Percentiles rank a stretch among this genome's conserved stretches.
phyloP scores from a whole-genome alignment of 2,888 invertebrate genomes.

The Polydrusus tereticollis region DNA sequence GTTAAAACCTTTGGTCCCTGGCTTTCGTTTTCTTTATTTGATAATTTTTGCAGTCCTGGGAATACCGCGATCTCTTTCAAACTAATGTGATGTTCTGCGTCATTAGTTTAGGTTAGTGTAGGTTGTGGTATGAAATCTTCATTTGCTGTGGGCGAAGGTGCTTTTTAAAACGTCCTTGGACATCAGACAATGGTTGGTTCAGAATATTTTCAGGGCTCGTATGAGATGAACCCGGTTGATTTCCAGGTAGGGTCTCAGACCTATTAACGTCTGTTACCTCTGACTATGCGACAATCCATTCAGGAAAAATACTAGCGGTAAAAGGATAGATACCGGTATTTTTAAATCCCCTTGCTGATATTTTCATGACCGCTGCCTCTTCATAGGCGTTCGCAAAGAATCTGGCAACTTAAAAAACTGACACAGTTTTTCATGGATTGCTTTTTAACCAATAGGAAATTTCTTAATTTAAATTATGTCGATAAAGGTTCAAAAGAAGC shows the following conservation, averaged over 20 bases:
- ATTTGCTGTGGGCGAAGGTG: background rate
- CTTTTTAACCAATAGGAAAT: slow-evolving; percentile 2
- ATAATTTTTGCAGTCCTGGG: background rate
- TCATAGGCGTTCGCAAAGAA: slow-evolving; percentile 8
- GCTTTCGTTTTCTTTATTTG: background rate
- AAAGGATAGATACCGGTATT: slow-evolving; percentile 10
- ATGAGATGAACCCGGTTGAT: background rate
- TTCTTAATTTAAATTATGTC: background rate
- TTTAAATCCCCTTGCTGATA: slow-evolving; percentile 6
- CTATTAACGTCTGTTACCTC: background rate
- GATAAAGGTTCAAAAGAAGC: slow-evolving; percentile 15
- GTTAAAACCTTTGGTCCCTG: background rate
- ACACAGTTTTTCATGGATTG: slow-evolving; percentile 10
- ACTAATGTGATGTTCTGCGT: too few relatives aligned
- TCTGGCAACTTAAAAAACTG: slow-evolving; percentile 11
- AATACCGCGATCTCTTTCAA: background rate
- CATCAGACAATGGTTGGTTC: background rate
- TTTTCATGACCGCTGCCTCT: slow-evolving; percentile 17
- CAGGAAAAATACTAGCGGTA: slow-evolving; percentile 5
- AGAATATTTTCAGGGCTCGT: background rate
- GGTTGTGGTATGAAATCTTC: too few relatives aligned
- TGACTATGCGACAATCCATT: background rate
- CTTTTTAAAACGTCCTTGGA: background rate
- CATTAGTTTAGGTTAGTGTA: too few relatives aligned
- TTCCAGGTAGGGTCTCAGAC: background rate